Base-by-base conservation (phyloP, 2,888 invertebrate genomes). In the Pachliopta kotzebuea region DNA sequence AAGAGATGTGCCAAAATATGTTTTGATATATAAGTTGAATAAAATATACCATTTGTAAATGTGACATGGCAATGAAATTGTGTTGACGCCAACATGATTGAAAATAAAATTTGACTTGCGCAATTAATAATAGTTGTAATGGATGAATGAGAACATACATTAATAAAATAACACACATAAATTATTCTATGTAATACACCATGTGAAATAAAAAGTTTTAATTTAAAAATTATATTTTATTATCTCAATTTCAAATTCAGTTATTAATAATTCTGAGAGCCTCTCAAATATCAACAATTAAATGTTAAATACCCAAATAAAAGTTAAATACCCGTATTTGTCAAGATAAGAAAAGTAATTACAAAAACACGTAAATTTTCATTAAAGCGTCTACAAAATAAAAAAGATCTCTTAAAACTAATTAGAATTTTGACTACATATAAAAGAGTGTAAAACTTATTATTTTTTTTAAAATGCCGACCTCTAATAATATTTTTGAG, bases 401-500 rank as follows among this genome's bases (percentile, higher is more conserved):
- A 45, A 45, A n/a, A n/a, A 6, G 4, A 45, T 45, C 7, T 8
- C 18, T 45, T 0, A 45, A n/a, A 42, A 45, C n/a, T n/a, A 45
- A 18, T 18, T 45, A n/a, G 45, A 4, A n/a, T 18, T 45, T 45
- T n/a, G 6, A 42, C 14, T n/a, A n/a, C n/a, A 42, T 42, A 18
- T 42, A 42, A n/a, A 45, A 18, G 1, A 7, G 45, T 45, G 45
- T 45, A 45, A 18, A 45, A n/a, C 45, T 45, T 45, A 0, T 2
- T 37, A 37, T 14, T 37, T 14, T 37, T 37, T 14, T 14, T 37
- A 37, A 31, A 31, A 31, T 31, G 9, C 9, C 37, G 14, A 9
- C 11, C 14, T 56, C 37, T 63, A 64, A 24, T 56, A 60, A 53
- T 85, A 88, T 74, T 88, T 89, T 53, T 81, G 81, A 26, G 91